phyloP scores from a whole-genome alignment of 2,113 vertebrate species.

The Pyxicephalus adspersus region DNA sequence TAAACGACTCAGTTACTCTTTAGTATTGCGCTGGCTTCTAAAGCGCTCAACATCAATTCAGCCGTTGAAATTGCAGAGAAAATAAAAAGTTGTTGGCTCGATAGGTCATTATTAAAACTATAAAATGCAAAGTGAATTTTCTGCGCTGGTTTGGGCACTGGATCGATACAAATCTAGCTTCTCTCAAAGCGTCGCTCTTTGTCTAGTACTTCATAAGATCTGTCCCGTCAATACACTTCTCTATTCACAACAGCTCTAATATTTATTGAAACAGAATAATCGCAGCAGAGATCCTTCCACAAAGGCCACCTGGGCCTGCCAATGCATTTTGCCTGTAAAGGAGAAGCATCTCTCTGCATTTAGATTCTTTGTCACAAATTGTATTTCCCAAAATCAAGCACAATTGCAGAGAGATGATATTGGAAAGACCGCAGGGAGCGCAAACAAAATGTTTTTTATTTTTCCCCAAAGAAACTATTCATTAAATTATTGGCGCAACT shows the following conservation, averaged over 20 bases:
- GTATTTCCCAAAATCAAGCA: slow-evolving; percentile 3
- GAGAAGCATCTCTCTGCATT: not conserved
- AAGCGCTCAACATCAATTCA: slow-evolving; percentile 36
- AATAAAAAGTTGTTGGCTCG: not conserved
- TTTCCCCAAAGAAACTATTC: slow-evolving; percentile 18
- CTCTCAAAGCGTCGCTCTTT: not conserved
- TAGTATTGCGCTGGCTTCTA: not conserved
- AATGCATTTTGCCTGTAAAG: not conserved
- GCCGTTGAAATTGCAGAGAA: slow-evolving; percentile 2
- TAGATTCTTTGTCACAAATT: not conserved
- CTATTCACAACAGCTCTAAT: not conserved
- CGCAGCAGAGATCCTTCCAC: not conserved
- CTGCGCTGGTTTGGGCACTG: slow-evolving; percentile 1
- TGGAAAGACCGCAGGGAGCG: slow-evolving; percentile 7
- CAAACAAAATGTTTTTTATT: slow-evolving; percentile 3
- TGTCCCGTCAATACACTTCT: slow-evolving; percentile 27
- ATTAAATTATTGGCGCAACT: slow-evolving; percentile 17
- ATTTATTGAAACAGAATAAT: slow-evolving; percentile 17
- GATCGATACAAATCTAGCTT: slow-evolving; percentile 30
- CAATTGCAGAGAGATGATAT: slow-evolving; percentile 16
- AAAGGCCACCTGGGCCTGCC: not conserved
- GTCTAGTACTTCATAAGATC: slow-evolving; percentile 1
- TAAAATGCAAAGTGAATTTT: slow-evolving; percentile 40
- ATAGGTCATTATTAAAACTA: slow-evolving; percentile 28
- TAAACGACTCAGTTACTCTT: slow-evolving; percentile 11